Evolutionary conservation across 2,888 invertebrate genomes (phyloP).

Genomic region (Meganola albula): DNA sequence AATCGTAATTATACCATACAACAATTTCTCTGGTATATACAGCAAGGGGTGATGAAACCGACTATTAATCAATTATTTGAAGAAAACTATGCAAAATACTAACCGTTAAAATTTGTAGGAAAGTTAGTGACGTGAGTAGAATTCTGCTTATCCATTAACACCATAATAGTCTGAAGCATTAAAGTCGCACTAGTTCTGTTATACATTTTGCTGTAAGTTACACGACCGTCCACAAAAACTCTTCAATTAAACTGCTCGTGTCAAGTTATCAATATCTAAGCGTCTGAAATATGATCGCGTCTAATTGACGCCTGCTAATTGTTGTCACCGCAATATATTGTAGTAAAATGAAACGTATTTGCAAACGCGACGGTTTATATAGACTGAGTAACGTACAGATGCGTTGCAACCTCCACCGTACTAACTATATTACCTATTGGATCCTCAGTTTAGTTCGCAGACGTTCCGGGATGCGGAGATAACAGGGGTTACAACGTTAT

Average conservation of each 20-base stretch:
- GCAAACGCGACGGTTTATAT: slow-evolving; percentile 52
- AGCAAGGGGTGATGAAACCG: no score
- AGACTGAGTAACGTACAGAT: slow-evolving; percentile 42
- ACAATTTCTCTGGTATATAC: no score
- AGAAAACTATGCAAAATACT: slow-evolving; percentile 34
- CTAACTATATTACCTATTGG: slow-evolving; percentile 46
- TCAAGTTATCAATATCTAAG: slow-evolving; percentile 20
- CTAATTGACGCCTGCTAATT: slow-evolving; percentile 33
- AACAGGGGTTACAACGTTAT: slow-evolving; percentile 71
- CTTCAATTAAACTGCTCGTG: slow-evolving; percentile 21
- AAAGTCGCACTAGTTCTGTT: slow-evolving; percentile 69
- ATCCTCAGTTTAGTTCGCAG: slow-evolving; percentile 57
- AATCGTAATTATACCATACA: no score
- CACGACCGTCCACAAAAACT: neutral
- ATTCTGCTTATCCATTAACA: slow-evolving; percentile 71
- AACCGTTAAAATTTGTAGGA: slow-evolving; percentile 54
- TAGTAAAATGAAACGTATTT: slow-evolving; percentile 46
- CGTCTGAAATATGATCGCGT: slow-evolving; percentile 14
- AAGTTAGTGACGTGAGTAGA: slow-evolving; percentile 58
- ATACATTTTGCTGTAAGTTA: slow-evolving; percentile 44
- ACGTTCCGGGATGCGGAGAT: slow-evolving; percentile 73
- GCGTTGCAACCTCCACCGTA: slow-evolving; percentile 35
- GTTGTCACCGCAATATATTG: slow-evolving; percentile 39
- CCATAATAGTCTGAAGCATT: slow-evolving; percentile 73
- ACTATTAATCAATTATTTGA: no score